These are phyloP conservation scores for Myotis daubentonii DNA, from an alignment of 2,797 vertebrate species.

Conservation along the genomic window DNA sequence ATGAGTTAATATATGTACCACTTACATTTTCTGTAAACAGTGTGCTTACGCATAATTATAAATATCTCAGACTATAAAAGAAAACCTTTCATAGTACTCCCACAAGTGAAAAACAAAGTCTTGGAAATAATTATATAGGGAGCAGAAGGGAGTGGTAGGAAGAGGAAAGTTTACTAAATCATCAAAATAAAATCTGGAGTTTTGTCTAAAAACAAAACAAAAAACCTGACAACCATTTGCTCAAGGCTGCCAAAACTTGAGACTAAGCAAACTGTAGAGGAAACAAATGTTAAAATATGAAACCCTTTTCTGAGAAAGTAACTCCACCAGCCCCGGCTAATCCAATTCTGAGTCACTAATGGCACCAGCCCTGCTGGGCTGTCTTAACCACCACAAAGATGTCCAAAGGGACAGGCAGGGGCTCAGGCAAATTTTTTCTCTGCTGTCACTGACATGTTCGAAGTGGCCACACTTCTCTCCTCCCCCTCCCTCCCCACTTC, in stretches of 20 bases:
- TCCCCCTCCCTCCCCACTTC: background rate
- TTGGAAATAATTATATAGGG: slow-evolving; percentile 74
- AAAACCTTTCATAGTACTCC: slow-evolving; percentile 54
- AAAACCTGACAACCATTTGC: slow-evolving; percentile 72
- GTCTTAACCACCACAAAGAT: background rate
- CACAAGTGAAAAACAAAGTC: slow-evolving; percentile 76
- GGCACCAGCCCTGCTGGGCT: background rate
- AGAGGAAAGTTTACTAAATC: slow-evolving; percentile 64
- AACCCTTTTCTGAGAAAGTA: slow-evolving; percentile 56
- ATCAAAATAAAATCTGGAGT: slow-evolving; percentile 71
- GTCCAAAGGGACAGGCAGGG: slow-evolving; percentile 32
- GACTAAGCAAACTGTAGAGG: slow-evolving; percentile 63
- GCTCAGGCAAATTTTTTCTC: slow-evolving; percentile 12
- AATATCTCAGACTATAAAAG: slow-evolving; percentile 62
- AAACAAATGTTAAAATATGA: slow-evolving; percentile 62
- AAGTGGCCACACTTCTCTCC: background rate
- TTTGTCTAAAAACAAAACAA: slow-evolving; percentile 70
- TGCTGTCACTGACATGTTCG: background rate
- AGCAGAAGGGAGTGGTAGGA: slow-evolving; percentile 62
- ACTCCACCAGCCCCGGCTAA: slow-evolving; percentile 48
- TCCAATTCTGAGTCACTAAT: slow-evolving; percentile 20
- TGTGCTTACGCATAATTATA: slow-evolving; percentile 71
- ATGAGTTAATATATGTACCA: slow-evolving; percentile 57
- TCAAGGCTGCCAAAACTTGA: slow-evolving; percentile 68
- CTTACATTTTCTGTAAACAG: slow-evolving; percentile 67